Conservation (phyloP, 2,113 vertebrate species). For the Podarcis muralis region DNA sequence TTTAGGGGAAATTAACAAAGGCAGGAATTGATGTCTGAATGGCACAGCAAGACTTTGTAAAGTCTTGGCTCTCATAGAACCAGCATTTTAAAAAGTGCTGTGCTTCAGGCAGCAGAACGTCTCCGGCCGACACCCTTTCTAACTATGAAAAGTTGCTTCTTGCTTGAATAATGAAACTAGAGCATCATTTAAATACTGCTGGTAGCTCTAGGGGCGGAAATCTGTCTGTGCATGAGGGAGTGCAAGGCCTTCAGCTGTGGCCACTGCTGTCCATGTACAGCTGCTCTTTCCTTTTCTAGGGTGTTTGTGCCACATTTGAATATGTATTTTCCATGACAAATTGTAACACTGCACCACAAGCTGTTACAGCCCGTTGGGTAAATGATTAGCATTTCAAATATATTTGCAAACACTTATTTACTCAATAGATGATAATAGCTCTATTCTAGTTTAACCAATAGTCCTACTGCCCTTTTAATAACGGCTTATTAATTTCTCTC, state of each 20-base stretch:
- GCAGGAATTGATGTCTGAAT: too few relatives aligned
- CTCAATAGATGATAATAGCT: constrained; percentile 47
- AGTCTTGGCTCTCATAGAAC: too few relatives aligned
- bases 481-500: constrained; percentile 64
- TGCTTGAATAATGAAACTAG: background rate
- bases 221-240: background rate
- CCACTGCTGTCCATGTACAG: background rate
- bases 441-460: constrained; percentile 58
- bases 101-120: background rate
- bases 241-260: background rate
- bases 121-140: background rate
- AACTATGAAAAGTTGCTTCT: background rate
- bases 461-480: constrained; percentile 60
- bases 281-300: rapidly evolving
- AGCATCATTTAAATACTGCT: background rate
- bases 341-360: constrained; percentile 42
- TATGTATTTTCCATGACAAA: constrained; percentile 57
- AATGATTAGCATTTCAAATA: constrained; percentile 70
- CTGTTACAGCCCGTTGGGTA: constrained; percentile 57
- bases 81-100: too few relatives aligned
- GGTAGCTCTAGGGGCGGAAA: background rate
- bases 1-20: too few relatives aligned
- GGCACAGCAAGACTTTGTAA: too few relatives aligned
- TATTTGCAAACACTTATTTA: constrained; percentile 65
- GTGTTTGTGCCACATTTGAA: constrained; percentile 38